A percentile compares a stretch with the other conserved stretches of the same genome.
Evolutionary conservation across 2,113 vertebrate species (phyloP).

Genomic region (Rhineura floridana): DNA sequence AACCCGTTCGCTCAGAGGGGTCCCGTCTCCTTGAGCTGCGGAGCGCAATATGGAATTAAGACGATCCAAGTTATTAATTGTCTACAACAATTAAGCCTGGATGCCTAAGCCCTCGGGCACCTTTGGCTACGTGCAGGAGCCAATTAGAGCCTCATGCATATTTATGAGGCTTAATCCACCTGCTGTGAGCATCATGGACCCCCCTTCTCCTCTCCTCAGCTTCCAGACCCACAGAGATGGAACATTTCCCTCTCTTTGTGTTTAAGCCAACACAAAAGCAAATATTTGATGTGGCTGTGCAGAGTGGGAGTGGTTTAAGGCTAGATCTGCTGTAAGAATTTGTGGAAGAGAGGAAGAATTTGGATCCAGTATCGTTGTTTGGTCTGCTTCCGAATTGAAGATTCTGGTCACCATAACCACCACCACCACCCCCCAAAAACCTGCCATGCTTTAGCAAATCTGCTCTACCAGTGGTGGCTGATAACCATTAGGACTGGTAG

Average conservation of each 20-base stretch:
- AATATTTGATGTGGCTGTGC: constrained; percentile 48
- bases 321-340: not conserved
- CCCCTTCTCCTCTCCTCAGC: not conserved
- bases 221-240: constrained; percentile 1
- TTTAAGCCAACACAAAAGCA: constrained; percentile 39
- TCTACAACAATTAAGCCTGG: constrained; percentile 78
- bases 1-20: not conserved
- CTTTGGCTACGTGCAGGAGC: constrained; percentile 56
- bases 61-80: constrained; percentile 79
- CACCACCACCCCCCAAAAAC: no score
- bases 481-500: no score
- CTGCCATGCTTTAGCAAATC: no score
- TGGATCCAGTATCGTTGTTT: not conserved
- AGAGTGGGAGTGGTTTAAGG: not conserved
- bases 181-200: constrained; percentile 6
- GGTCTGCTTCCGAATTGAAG: no score
- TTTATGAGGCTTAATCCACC: constrained; percentile 61
- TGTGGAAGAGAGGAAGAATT: not conserved
- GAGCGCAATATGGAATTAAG: constrained; percentile 62
- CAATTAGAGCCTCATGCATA: constrained; percentile 72
- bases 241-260: constrained; percentile 34
- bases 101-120: constrained; percentile 66
- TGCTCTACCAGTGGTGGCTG: no score
- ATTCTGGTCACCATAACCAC: not conserved
- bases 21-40: constrained; percentile 37